phyloP scores from a whole-genome alignment of 2,888 invertebrate species.

The Villa cingulata region DNA sequence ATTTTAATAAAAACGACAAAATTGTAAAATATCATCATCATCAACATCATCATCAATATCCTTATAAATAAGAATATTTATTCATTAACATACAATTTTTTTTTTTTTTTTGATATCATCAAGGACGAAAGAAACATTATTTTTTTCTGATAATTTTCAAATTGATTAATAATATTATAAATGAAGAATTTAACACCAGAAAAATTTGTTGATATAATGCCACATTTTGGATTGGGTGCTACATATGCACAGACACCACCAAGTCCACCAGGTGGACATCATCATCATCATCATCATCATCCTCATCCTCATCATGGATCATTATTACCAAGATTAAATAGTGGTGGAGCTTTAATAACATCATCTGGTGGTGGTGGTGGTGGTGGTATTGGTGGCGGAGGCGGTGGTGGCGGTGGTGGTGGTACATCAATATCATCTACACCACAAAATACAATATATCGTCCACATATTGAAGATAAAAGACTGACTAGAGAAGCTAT shows the following conservation, averaged over 20 bases:
- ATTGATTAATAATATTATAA: slow-evolving; percentile 3
- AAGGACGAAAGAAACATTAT: not conserved
- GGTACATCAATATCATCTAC: slow-evolving; percentile 15
- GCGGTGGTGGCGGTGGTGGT: slow-evolving; percentile 2
- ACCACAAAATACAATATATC: slow-evolving; percentile 21
- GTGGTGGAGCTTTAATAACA: slow-evolving; percentile 34
- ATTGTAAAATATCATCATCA: too few relatives aligned
- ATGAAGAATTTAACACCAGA: slow-evolving; percentile 19
- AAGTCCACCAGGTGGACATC: slow-evolving; percentile 48
- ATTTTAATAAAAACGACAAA: too few relatives aligned
- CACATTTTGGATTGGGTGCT: slow-evolving; percentile 40
- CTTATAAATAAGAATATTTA: too few relatives aligned
- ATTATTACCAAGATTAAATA: slow-evolving; percentile 27
- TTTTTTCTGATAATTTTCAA: slow-evolving; percentile 4
- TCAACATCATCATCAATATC: too few relatives aligned
- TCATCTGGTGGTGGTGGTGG: slow-evolving; percentile 7
- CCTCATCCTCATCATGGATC: too few relatives aligned
- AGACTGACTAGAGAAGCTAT: slow-evolving; percentile 47
- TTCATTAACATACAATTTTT: too few relatives aligned
- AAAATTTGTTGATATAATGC: slow-evolving; percentile 24
- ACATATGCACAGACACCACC: slow-evolving; percentile 73
- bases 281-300: too few relatives aligned
- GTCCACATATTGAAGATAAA: slow-evolving; percentile 53
- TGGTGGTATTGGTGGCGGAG: slow-evolving; percentile 10
- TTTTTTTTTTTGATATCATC: too few relatives aligned